Evolutionary conservation across 2,113 vertebrate species (phyloP).

Genomic region (Malurus elegans): DNA sequence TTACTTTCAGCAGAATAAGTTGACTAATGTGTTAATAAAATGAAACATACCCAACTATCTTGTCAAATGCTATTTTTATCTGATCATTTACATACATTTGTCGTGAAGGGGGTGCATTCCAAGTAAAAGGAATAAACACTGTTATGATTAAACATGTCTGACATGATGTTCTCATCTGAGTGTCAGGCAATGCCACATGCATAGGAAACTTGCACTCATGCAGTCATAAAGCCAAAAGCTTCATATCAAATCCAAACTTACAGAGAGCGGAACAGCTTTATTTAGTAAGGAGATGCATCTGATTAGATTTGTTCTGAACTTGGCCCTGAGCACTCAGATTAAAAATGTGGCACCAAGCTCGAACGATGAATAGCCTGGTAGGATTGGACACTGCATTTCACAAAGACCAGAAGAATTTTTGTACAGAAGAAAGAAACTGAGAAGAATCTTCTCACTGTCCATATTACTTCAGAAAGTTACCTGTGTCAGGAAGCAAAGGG

Average conservation of each 20-base stretch:
- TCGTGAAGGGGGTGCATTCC: not conserved
- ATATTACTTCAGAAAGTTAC: not conserved
- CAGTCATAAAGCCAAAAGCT: not conserved
- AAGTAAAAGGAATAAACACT: conserved; percentile 50
- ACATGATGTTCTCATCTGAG: conserved; percentile 8
- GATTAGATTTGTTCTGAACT: not conserved
- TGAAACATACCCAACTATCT: conserved; percentile 47
- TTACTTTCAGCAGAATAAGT: conserved; percentile 48
- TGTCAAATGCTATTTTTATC: conserved; percentile 50
- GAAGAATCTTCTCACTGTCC: not conserved
- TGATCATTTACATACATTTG: conserved; percentile 58
- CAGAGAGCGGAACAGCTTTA: not conserved
- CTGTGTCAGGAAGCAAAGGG: not conserved
- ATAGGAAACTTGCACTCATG: not conserved
- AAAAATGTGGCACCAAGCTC: not conserved
- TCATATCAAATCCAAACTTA: not conserved
- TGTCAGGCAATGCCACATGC: conserved; percentile 13
- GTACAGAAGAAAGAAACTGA: not conserved
- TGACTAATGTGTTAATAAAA: conserved; percentile 56
- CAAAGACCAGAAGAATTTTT: not conserved
- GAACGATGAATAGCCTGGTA: not conserved
- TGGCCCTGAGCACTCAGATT: not conserved
- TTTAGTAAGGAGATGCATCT: not conserved
- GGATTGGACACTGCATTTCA: not conserved
- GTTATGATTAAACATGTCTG: conserved; percentile 58